These are phyloP conservation scores for Myopa tessellatipennis DNA, from an alignment of 2,888 invertebrate genomes.

Conservation along the genomic window DNA sequence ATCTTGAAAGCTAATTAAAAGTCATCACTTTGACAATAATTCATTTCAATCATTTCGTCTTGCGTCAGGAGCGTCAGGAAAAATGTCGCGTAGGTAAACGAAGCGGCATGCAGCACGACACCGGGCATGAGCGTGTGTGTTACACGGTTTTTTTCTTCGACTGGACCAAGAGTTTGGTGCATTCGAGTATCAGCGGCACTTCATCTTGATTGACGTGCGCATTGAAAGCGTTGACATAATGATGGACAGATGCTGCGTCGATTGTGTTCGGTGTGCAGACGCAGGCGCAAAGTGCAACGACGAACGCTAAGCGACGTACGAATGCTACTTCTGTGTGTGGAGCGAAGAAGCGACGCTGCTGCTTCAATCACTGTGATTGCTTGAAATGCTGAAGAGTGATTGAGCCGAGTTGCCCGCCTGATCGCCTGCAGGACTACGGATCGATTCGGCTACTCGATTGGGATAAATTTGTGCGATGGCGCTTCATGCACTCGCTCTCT, in stretches of 20 bases:
- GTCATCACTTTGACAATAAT: conserved; percentile 45
- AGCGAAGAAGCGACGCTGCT: background rate
- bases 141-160: conserved; percentile 30
- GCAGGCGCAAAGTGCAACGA: conserved; percentile 41
- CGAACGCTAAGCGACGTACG: background rate
- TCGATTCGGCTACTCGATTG: conserved; percentile 13
- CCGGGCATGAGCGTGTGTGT: conserved; percentile 31
- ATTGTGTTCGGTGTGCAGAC: conserved; percentile 20
- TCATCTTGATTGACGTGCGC: conserved; percentile 69
- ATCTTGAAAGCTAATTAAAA: conserved; percentile 48
- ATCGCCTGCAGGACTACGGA: background rate
- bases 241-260: conserved; percentile 61
- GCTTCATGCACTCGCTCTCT: conserved; percentile 37
- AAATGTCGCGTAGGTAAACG: background rate
- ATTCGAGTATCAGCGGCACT: conserved; percentile 61
- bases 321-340: background rate
- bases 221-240: conserved; percentile 68
- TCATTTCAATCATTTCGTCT: conserved; percentile 50
- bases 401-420: conserved; percentile 5
- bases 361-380: conserved; percentile 11
- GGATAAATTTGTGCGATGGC: conserved; percentile 49
- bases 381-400: conserved; percentile 14
- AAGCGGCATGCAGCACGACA: background rate
- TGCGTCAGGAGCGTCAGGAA: background rate
- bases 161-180: conserved; percentile 5